Percentiles rank a stretch among this genome's conserved stretches.
These are phyloP conservation scores for Pteronotus mesoamericanus DNA, from an alignment of 2,797 vertebrate genomes.

Conservation along the genomic window DNA sequence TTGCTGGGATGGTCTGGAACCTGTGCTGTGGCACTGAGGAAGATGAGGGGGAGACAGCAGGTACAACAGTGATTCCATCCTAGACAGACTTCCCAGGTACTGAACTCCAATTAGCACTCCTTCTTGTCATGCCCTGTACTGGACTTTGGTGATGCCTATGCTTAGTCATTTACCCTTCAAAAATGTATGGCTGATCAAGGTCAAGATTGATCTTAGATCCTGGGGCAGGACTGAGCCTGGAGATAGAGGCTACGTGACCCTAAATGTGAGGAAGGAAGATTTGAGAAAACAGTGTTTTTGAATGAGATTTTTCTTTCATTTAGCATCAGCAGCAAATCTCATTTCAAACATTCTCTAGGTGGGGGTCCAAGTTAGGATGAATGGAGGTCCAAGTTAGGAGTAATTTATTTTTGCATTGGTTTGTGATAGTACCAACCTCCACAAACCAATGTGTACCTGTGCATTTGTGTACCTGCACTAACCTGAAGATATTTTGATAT, in stretches of 20 bases:
- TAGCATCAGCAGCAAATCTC: neutral
- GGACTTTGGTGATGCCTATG: neutral
- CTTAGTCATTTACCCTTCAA: neutral
- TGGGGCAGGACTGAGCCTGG: neutral
- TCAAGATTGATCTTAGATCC: conserved; percentile 29
- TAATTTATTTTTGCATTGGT: neutral
- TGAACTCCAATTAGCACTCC: neutral
- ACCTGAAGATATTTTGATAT: neutral
- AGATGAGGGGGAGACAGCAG: neutral
- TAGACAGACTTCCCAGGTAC: neutral
- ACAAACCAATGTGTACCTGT: no score
- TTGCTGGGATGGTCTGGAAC: neutral
- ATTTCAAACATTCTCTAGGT: conserved; percentile 1
- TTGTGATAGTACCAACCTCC: no score
- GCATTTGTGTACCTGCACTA: neutral
- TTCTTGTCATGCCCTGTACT: neutral
- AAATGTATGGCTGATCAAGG: neutral
- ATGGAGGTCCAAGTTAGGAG: no score
- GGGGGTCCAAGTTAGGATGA: no score
- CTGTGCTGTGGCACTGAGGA: neutral
- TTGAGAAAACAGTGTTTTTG: neutral
- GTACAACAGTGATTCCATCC: neutral
- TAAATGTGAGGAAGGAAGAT: neutral
- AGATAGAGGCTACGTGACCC: neutral
- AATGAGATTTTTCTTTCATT: conserved; percentile 14